Base-by-base conservation (phyloP, 2,113 vertebrate species). In the Oreocharis arfaki region DNA sequence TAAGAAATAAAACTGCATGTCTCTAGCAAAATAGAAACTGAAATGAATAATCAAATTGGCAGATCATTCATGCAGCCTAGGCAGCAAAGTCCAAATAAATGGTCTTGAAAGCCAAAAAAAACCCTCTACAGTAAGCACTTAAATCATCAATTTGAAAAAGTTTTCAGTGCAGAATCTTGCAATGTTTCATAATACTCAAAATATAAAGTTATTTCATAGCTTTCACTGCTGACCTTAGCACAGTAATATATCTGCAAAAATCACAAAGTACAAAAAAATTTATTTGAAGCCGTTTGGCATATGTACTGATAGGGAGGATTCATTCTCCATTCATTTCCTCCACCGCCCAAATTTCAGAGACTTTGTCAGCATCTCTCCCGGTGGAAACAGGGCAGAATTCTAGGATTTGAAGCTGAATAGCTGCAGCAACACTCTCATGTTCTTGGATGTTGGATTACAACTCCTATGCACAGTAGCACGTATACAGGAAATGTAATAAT, bases 41-140 rank as follows among this genome's bases (percentile, higher is more conserved):
- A 90, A 93, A 91, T 84, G 82, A 91, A 87, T 84, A 80, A 78
- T 76, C 67, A 96, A 91, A 76, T 39, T 28, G 56, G 60, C n/a
- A 78, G 71, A 80, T 78, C 42, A 78, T 57, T 96, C 23, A 55
- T 28, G 50, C 68, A 93, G 61, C 39, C 75, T 39, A 60, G 50
- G 63, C 80, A 67, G 32, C 44, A 75, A 89, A 78, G 60, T 55
- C 27, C 42, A 86, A 88, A 46, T 78, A 84, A 89, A 68, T 35
- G 55, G 14, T 17, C 44, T 68, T 53, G 41, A 86, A 95, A 86
- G 9, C 13, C 6, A 27, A 50, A 52, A 50, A 50, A 83, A 75
- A 61, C 10, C 11, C 30, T 68, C 23, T 37, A 24, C 5, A 70
- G 3, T 37, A 76, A 82, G 59, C 14, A 11, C 10, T 71, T 67